Evolutionary conservation across 2,113 vertebrate species (phyloP), one percentile per base, ranked within the genome.

Genomic region (Chlorodrepanis virens): DNA sequence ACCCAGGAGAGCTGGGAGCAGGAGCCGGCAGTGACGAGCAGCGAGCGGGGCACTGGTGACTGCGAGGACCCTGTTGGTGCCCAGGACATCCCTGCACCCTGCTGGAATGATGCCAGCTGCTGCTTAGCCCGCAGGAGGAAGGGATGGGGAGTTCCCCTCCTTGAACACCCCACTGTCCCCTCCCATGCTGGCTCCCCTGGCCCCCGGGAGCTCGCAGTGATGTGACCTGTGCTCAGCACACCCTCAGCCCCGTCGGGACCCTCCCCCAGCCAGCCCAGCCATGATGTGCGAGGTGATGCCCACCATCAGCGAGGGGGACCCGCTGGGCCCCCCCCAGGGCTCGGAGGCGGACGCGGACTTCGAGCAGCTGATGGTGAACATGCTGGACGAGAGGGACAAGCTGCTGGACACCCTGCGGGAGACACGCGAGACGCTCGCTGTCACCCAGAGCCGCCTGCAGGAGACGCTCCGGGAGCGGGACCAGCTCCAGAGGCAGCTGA

Each of bases 281-380:
- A 99, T 99, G 98, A 99, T 99, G 99, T 99, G 99, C 93, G 99
- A 99, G 95, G 99, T 99, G 98, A 99, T 99, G 99, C 99, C 99
- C 92, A 99, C 99, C 94, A 99, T 99, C 97, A 99, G 96, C 11
- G 99, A 99, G 97, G 99, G 99, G 96, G 99, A 99, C 98, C 98
- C 99, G 13, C 97, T 98, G 89, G 98, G 99, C 14, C 98, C 99
- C 96, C 98, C 98, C 10, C 97, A 98, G 76, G 97, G 99, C 96
- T 98, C 99, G 1, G 99, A 99, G 70, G 98, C 98, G 0, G 99
- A 99, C 13, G 98, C 99, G 69, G 99, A 99, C 98, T 99, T 99
- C 6, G 99, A 99, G 98, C 99, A 99, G 98, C 98, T 99, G 96
- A 99, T 99, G 99, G 99, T 99, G 97, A 99, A 99, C 97, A 99